Conservation (phyloP, 1,140 invertebrate species). For the Rhyacophila brunnea region DNA sequence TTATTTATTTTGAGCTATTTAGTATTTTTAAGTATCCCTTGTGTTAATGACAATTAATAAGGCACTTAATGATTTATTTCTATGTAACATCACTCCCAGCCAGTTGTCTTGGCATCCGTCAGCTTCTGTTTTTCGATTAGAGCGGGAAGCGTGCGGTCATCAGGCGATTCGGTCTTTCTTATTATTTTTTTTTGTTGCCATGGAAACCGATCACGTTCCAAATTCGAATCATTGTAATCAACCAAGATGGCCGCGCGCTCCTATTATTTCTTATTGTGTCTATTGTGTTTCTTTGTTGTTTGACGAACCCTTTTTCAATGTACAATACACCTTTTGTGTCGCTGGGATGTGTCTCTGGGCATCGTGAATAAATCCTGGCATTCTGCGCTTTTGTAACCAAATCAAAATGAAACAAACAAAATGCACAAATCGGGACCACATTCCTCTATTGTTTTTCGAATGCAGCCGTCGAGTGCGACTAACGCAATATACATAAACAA, state of each 20-base stretch:
- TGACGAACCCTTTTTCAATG: conserved; percentile 30
- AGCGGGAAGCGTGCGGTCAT: conserved; percentile 30
- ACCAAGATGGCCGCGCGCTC: conserved; percentile 29
- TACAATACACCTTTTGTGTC: conserved; percentile 31
- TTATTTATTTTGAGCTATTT: no score
- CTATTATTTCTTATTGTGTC: conserved; percentile 36
- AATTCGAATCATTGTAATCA: conserved; percentile 35
- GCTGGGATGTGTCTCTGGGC: background rate
- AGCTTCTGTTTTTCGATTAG: conserved; percentile 30
- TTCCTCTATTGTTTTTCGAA: no score
- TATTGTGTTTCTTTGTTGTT: conserved; percentile 28
- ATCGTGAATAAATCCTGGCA: no score
- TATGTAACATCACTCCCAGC: conserved; percentile 1
- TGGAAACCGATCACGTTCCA: conserved; percentile 34
- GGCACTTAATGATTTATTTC: conserved; percentile 1
- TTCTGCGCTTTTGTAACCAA: no score
- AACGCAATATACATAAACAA: no score
- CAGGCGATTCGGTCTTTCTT: conserved; percentile 12
- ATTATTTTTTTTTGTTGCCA: conserved; percentile 26
- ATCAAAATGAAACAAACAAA: no score
- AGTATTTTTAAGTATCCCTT: no score
- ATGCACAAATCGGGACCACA: no score
- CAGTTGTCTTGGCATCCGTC: conserved; percentile 6
- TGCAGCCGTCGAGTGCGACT: no score
- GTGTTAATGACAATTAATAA: no score